Conservation (phyloP, 2,888 invertebrate genomes). For the Heliconius hortense region DNA sequence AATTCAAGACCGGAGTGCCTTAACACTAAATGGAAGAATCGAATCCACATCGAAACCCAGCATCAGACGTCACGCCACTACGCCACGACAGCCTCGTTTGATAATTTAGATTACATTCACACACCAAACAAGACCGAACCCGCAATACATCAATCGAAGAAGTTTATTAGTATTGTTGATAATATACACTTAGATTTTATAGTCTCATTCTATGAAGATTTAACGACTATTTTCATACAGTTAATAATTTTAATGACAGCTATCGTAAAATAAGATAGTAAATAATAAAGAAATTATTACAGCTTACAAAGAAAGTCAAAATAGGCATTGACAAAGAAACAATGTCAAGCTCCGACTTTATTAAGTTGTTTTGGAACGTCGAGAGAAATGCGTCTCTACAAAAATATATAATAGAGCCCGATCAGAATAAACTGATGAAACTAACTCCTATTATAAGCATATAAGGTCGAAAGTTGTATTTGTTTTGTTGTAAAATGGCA, state of each 20-base stretch:
- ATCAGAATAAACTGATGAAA: not conserved
- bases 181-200: constrained; percentile 1
- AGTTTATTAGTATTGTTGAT: not conserved
- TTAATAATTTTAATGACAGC: constrained; percentile 20
- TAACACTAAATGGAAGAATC: not conserved
- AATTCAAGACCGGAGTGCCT: too few species aligned
- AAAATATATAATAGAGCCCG: not conserved
- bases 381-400: constrained; percentile 40
- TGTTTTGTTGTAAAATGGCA: not conserved
- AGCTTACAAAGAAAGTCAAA: constrained; percentile 37
- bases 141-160: not conserved
- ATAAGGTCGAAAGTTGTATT: constrained; percentile 29
- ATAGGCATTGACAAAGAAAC: constrained; percentile 38
- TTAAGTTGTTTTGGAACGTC: constrained; percentile 38
- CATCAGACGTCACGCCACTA: not conserved
- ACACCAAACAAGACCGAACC: not conserved
- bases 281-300: constrained; percentile 23
- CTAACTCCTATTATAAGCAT: constrained; percentile 1
- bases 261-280: constrained; percentile 6
- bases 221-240: constrained; percentile 19
- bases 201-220: constrained; percentile 8
- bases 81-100: not conserved
- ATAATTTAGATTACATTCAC: not conserved
- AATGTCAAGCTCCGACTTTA: constrained; percentile 37
- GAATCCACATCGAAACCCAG: not conserved